Evolutionary conservation across 2,113 vertebrate species (phyloP).

Genomic region (Engystomops pustulosus): DNA sequence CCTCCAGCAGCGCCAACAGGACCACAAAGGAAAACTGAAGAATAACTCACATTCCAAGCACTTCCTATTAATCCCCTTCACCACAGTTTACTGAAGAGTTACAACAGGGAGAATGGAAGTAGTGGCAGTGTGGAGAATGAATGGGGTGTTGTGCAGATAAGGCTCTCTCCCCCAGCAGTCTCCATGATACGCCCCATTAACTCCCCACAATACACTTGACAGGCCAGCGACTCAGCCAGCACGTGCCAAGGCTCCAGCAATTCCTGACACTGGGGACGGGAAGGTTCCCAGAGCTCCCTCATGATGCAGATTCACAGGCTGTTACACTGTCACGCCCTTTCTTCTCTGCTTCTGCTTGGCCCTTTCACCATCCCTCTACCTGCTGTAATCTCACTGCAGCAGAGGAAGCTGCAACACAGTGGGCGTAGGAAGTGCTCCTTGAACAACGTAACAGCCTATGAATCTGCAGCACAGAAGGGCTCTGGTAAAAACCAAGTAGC

Average conservation of each 20-base stretch:
- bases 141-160: conserved; percentile 44
- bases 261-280: conserved; percentile 5
- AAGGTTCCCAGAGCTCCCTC: no score
- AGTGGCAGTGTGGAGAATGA: background rate
- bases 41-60: background rate
- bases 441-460: no score
- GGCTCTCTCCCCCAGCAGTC: conserved; percentile 48
- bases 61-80: background rate
- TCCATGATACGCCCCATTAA: conserved; percentile 53
- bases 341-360: no score
- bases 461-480: no score
- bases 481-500: no score
- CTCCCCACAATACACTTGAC: conserved; percentile 52
- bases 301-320: no score
- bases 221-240: conserved; percentile 43
- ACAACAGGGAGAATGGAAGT: background rate
- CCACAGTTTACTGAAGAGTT: background rate
- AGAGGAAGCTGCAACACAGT: no score
- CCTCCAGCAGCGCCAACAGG: conserved; percentile 4
- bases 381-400: no score
- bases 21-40: background rate
- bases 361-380: no score
- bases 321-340: no score
- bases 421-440: no score
- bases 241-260: conserved; percentile 28